Conservation (phyloP, 1,140 invertebrate species). For the Zaprionus kolodkinae region DNA sequence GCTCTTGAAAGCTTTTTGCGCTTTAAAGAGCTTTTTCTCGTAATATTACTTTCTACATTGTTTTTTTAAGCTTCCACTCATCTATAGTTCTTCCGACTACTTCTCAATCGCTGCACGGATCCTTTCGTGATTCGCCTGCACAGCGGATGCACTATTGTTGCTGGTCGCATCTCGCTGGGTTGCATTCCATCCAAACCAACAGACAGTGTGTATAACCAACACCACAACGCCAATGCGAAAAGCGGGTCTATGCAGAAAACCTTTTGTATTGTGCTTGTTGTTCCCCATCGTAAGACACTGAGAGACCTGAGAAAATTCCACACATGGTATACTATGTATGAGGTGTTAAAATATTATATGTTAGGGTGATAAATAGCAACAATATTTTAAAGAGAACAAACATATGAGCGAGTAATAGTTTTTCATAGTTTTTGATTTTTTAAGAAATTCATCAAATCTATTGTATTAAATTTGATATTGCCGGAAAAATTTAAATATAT, state of each 20-base stretch:
- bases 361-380: no score
- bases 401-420: no score
- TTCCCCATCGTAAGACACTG: conserved; percentile 41
- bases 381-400: no score
- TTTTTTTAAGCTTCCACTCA: not conserved
- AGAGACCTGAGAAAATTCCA: not conserved
- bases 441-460: no score
- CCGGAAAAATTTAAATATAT: no score
- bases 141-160: conserved; percentile 17
- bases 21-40: not conserved
- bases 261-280: conserved; percentile 23
- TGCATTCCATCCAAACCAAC: conserved; percentile 63
- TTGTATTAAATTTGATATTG: no score
- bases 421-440: no score
- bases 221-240: conserved; percentile 65
- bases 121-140: conserved; percentile 48
- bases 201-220: conserved; percentile 56
- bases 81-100: conserved; percentile 23
- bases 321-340: not conserved
- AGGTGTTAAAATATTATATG: not conserved
- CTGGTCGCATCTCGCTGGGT: conserved; percentile 35
- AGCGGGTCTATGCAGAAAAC: conserved; percentile 48
- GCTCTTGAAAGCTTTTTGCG: not conserved
- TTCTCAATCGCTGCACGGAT: conserved; percentile 44
- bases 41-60: not conserved